Evolutionary conservation across 2,888 invertebrate species (phyloP).

Genomic region (Agrotis puta): DNA sequence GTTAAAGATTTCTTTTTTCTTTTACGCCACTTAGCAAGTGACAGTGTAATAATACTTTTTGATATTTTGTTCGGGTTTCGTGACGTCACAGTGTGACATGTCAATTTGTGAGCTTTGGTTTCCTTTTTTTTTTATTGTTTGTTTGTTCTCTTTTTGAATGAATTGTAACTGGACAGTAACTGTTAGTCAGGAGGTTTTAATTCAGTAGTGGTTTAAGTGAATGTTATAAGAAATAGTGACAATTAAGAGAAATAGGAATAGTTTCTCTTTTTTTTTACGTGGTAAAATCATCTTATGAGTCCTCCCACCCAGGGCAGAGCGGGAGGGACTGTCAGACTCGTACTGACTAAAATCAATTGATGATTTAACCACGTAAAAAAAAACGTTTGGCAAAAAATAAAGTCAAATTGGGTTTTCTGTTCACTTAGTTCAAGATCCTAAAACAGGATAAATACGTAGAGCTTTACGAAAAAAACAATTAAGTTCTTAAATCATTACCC

Average conservation of each 20-base stretch:
- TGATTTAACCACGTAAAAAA: no score
- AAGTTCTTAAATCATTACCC: background rate
- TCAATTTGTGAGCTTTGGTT: conserved; percentile 53
- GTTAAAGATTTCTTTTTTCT: conserved; percentile 64
- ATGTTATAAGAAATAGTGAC: background rate
- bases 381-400: no score
- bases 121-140: conserved; percentile 17
- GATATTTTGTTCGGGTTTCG: conserved; percentile 62
- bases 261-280: no score
- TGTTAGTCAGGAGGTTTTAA: conserved; percentile 10
- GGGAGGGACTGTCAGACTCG: no score
- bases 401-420: no score
- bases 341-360: no score
- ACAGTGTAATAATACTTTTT: conserved; percentile 66
- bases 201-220: background rate
- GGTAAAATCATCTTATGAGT: no score
- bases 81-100: conserved; percentile 60
- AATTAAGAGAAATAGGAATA: conserved; percentile 12
- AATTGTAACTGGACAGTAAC: conserved; percentile 13
- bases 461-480: background rate
- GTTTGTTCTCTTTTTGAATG: conserved; percentile 35
- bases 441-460: background rate
- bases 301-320: no score
- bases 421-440: background rate
- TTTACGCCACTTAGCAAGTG: conserved; percentile 65